Evolutionary conservation across 2,113 vertebrate species (phyloP).

Genomic region (Malurus melanocephalus): DNA sequence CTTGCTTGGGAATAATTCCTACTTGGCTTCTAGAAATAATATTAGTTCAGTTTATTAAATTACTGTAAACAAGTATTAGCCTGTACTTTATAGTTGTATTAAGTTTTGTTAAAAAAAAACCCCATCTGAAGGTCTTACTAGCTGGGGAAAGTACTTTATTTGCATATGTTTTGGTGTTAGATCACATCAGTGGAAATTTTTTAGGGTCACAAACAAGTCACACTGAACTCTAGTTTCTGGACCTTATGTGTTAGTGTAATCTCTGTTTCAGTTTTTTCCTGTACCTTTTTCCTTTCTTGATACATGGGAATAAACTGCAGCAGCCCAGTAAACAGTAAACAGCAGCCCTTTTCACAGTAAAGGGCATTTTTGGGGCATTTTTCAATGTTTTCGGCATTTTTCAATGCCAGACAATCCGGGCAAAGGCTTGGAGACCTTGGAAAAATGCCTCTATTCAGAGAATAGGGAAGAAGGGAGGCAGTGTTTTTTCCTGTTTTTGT

Average conservation of each 20-base stretch:
- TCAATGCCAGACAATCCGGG: neutral
- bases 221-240: neutral
- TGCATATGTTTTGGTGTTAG: neutral
- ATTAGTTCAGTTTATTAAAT: neutral
- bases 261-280: neutral
- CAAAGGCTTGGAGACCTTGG: neutral
- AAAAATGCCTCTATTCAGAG: neutral
- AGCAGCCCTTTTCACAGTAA: neutral
- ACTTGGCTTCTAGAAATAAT: neutral
- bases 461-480: neutral
- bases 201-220: neutral
- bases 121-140: neutral
- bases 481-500: neutral
- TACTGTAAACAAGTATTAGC: neutral
- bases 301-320: neutral
- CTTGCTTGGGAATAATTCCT: neutral
- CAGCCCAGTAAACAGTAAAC: no score
- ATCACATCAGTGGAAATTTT: neutral
- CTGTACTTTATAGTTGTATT: neutral
- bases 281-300: neutral
- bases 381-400: neutral
- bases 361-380: neutral
- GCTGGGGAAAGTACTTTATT: neutral
- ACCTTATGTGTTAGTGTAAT: neutral
- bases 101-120: neutral